Percentiles rank a stretch among this genome's conserved stretches.
Conservation (phyloP, 2,113 vertebrate species). For the Pedetes capensis region DNA sequence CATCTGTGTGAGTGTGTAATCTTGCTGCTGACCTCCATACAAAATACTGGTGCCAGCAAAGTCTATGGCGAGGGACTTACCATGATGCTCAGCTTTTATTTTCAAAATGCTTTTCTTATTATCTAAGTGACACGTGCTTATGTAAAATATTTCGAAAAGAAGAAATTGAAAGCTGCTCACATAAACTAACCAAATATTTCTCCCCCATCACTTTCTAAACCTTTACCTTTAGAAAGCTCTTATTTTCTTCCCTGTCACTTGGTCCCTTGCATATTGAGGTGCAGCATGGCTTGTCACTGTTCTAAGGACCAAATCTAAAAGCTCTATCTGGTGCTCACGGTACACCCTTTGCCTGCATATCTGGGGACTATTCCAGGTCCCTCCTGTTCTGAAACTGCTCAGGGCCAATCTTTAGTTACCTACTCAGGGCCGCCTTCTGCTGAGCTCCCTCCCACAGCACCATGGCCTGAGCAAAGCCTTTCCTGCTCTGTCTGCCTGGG, state of each 20-base stretch:
- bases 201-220: neutral
- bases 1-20: too few species aligned
- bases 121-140: neutral
- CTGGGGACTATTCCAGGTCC: too few species aligned
- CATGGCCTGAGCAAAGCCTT: neutral
- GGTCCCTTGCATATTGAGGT: neutral
- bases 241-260: neutral
- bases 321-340: neutral
- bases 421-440: neutral
- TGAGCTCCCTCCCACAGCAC: neutral
- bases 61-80: too few species aligned
- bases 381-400: neutral
- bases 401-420: neutral
- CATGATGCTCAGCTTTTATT: neutral
- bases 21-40: too few species aligned
- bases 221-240: neutral
- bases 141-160: neutral
- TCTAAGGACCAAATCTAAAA: neutral
- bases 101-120: neutral
- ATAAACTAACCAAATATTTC: neutral
- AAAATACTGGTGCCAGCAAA: fast-evolving
- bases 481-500: neutral
- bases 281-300: neutral
- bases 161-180: neutral
- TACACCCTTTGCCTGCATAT: neutral